Evolutionary conservation across 2,113 vertebrate genomes (phyloP), one percentile per base, ranked within the genome.

Genomic region (Desmodus rotundus): DNA sequence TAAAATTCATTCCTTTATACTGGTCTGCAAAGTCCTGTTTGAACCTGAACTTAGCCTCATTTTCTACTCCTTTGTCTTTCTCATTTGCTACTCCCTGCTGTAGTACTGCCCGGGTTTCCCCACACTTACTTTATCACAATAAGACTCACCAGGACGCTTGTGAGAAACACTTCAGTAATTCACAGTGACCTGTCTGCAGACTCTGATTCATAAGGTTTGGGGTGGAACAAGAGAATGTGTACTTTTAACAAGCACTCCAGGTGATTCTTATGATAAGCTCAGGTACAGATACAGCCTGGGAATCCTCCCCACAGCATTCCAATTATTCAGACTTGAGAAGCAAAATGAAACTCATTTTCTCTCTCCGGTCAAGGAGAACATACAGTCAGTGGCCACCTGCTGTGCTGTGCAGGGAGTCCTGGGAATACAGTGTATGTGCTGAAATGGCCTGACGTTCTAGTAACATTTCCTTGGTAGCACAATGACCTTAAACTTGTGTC

Each of bases 341-440:
- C 41, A 61, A 82, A 86, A 84, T 85, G 81, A 93, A 93, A 92
- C 41, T 52, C 41, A 67, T 94, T 94, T 87, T 38, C 47, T 22
- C 36, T 83, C 10, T 93, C 38, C 89, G n/a, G 50, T 85, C 52
- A 86, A 63, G 45, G n/a, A 91, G 33, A 91, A 4, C 17, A 63
- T 36, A 33, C 19, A 61, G 58, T 56, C 52, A 43, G 14, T 54
- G 36, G 67, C 36, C 41, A 92, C 19, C 45, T 87, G 78, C 50
- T 74, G 80, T n/a, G 10, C 31, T 65, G 47, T 91, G 26, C 38
- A 82, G 14, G 28, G 45, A 86, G 87, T 68, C 56, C 56, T 78
- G n/a, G 7, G 13, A 45, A 65, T 54, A 50, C 17, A 50, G 19
- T 43, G 73, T 63, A 82, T 65, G 15, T 85, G 68, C 31, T 86